phyloP scores from a whole-genome alignment of 2,797 vertebrate genomes.

The Lindbergichthys nudifrons region DNA sequence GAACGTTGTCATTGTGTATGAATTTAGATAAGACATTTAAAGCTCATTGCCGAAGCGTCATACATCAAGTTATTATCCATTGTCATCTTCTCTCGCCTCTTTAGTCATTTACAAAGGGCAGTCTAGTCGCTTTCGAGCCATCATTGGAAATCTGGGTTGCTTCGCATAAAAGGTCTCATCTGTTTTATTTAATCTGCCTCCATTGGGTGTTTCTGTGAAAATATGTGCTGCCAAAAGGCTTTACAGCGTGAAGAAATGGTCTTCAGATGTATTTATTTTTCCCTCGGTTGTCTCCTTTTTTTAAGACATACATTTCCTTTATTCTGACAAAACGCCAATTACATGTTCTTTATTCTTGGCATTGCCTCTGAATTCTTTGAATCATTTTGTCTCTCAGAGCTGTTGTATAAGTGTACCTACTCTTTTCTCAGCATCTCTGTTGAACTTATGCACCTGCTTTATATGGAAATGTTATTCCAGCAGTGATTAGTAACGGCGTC shows the following conservation, averaged over 20 bases:
- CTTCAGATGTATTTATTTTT: conserved; percentile 6
- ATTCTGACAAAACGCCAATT: conserved; percentile 26
- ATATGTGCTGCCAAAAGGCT: not conserved
- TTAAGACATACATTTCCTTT: not conserved
- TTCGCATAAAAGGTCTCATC: conserved; percentile 43
- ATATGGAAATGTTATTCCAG: conserved; percentile 46
- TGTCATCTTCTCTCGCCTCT: conserved; percentile 60
- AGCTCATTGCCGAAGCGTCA: conserved; percentile 54
- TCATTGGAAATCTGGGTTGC: conserved; percentile 53
- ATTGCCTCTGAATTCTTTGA: not conserved
- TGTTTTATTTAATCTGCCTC: conserved; percentile 29
- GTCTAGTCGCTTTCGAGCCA: conserved; percentile 39
- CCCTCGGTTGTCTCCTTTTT: not conserved
- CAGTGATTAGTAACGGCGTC: conserved; percentile 32
- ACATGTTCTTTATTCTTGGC: not conserved
- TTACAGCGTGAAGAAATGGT: not conserved
- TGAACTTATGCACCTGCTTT: conserved; percentile 35
- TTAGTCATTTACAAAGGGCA: conserved; percentile 64
- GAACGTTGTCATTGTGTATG: conserved; percentile 59
- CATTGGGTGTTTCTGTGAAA: conserved; percentile 22
- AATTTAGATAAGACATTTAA: conserved; percentile 80
- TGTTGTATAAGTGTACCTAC: not conserved
- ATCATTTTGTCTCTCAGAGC: conserved; percentile 4
- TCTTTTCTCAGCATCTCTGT: conserved; percentile 5
- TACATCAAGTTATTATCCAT: conserved; percentile 72